A percentile compares a stretch with the other conserved stretches of the same genome.
Conservation (phyloP, 1,140 invertebrate species). For the Araneus ventricosus region DNA sequence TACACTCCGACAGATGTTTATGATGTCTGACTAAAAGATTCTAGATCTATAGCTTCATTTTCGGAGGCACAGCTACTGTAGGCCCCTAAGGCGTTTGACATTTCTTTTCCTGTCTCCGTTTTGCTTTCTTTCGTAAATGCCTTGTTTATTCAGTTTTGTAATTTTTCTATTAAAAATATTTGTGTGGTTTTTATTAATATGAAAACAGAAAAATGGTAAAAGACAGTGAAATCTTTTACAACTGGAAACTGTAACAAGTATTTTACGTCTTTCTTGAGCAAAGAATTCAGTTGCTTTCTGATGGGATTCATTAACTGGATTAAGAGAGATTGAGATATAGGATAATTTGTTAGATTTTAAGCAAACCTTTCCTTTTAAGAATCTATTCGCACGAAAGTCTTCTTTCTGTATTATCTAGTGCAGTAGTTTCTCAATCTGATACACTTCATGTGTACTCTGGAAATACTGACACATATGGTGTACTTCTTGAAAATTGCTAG, state of each 20-base stretch:
- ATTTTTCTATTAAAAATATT: background rate
- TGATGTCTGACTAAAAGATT: background rate
- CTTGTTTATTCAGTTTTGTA: background rate
- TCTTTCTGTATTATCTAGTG: too few relatives aligned
- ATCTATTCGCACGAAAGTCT: too few relatives aligned
- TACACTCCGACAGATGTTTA: background rate
- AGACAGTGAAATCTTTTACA: background rate
- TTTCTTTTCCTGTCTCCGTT: background rate
- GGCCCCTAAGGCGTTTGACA: background rate
- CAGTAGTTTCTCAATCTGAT: too few relatives aligned
- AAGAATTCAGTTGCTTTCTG: too few relatives aligned
- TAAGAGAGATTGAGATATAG: too few relatives aligned
- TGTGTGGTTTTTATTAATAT: background rate
- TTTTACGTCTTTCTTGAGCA: background rate
- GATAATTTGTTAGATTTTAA: too few relatives aligned
- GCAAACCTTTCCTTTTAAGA: too few relatives aligned
- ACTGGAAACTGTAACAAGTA: background rate
- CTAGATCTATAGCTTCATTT: background rate
- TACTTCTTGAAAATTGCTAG: too few relatives aligned
- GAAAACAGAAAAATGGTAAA: background rate
- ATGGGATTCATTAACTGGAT: too few relatives aligned
- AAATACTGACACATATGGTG: too few relatives aligned
- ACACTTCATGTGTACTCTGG: too few relatives aligned
- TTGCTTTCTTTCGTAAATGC: background rate
- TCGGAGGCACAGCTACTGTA: background rate